Evolutionary conservation across 2,113 vertebrate genomes (phyloP), one percentile per base, ranked within the genome.

Genomic region (Heterotis niloticus): DNA sequence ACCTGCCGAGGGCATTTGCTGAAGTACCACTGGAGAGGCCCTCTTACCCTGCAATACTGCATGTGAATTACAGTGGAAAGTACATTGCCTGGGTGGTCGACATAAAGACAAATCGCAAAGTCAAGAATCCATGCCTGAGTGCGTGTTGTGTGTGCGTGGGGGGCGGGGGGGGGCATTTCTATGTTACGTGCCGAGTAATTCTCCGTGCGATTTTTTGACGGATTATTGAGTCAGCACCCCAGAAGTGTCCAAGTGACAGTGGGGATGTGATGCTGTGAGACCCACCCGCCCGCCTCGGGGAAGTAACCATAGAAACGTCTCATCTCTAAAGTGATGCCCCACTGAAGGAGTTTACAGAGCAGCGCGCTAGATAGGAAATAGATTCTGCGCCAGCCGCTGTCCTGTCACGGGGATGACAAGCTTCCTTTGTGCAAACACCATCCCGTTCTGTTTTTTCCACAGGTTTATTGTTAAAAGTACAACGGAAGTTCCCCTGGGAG

Each of bases 1-100:
- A 85, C 85, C 86, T 84, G 89, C 87, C 88, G 88, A 88, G 90
- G 91, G 91, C 84, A 83, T 88, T 87, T 54, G 73, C 82, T 91
- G 82, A 85, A 91, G 90, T 88, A 82, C 87, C 85, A 87, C 90
- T 91, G 89, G 83, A 79, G 83, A 69, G 83, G 28, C 73, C 80
- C 83, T 88, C 85, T 87, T 85, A 87, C 85, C 83, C 83, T 83
- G 72, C 75, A 87, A 86, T 83, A 83, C 78, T 80, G 82, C 86
- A 81, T 78, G 75, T 0, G 24, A 83, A 79, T 84, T 70, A 78
- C 81, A 84, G 4, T 0, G 7, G 65, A 64, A 52, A 62, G 51
- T 13, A 57, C 11, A 60, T 13, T 51, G n/a, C 34, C 34, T n/a
- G 28, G 75, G 29, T 34, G 54, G 9, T 17, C 34, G 51, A 69